Conservation (phyloP, 35 echinoderm and acorn worm genomes). For the Acanthaster planci region DNA sequence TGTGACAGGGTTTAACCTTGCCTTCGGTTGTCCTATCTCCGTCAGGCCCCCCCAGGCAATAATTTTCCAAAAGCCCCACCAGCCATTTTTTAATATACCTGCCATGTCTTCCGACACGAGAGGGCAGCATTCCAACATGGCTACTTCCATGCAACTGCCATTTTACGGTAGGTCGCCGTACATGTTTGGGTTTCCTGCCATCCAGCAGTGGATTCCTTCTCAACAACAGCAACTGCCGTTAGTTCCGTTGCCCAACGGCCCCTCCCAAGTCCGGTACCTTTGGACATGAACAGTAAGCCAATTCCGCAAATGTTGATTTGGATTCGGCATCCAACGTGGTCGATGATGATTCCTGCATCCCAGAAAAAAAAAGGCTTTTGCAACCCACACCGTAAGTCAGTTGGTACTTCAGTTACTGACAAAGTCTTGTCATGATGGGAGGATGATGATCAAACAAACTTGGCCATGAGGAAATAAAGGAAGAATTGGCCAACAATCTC, state of each 20-base stretch:
- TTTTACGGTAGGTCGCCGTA: neutral
- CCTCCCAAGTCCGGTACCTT: no score
- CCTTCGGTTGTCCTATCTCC: neutral
- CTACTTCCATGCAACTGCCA: neutral
- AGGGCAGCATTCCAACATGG: slow-evolving; percentile 13
- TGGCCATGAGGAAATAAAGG: slow-evolving; percentile 18
- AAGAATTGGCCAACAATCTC: neutral
- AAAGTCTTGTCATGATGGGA: slow-evolving; percentile 1
- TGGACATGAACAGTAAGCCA: no score
- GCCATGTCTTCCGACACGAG: neutral
- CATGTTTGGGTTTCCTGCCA: neutral
- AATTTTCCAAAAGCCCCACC: no score
- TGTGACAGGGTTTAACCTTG: slow-evolving; percentile 6
- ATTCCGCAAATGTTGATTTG: no score
- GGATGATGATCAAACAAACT: neutral
- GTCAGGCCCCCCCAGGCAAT: no score
- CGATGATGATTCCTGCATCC: no score
- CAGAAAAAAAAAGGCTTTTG: neutral
- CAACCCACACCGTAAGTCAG: neutral
- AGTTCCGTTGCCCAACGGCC: no score
- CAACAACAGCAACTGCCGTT: neutral
- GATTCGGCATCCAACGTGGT: no score
- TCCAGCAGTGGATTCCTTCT: no score
- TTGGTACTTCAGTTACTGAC: slow-evolving; percentile 2
- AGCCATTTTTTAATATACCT: neutral